These are phyloP conservation scores for Ichneumon xanthorius DNA, from an alignment of 2,888 invertebrate genomes.

Conservation along the genomic window DNA sequence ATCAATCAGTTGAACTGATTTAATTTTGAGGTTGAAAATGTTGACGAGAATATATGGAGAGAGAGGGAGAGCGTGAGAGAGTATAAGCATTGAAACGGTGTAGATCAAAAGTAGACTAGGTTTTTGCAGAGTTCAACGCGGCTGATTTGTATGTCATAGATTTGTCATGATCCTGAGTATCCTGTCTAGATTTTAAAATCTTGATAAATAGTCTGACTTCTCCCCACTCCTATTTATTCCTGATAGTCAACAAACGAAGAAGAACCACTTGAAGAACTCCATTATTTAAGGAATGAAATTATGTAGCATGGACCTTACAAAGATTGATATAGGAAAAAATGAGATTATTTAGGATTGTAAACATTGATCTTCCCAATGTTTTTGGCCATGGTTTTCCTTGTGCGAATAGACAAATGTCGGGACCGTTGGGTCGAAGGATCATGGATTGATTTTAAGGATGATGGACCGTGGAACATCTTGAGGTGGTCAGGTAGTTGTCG, in stretches of 20 bases:
- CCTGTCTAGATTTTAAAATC: neutral
- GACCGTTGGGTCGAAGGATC: neutral
- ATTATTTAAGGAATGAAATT: neutral
- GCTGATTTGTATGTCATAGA: neutral
- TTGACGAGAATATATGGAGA: too few species aligned
- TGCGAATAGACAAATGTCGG: neutral
- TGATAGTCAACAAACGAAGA: neutral
- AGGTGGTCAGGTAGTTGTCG: neutral
- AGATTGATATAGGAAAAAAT: neutral
- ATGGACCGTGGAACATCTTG: neutral
- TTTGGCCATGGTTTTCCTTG: neutral
- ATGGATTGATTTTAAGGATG: neutral
- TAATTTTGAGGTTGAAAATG: too few species aligned
- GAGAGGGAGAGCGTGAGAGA: too few species aligned
- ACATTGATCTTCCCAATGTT: too few species aligned
- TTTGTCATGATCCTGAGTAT: neutral
- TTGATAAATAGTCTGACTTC: neutral
- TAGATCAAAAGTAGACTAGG: neutral
- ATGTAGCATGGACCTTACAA: neutral
- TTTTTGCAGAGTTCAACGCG: neutral
- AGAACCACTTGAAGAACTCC: neutral
- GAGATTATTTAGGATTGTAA: neutral
- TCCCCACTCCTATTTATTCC: neutral
- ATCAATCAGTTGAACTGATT: too few species aligned
- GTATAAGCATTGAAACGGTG: neutral